Evolutionary conservation across 2,797 vertebrate genomes (phyloP).

Genomic region (Gymnothorax javanicus): DNA sequence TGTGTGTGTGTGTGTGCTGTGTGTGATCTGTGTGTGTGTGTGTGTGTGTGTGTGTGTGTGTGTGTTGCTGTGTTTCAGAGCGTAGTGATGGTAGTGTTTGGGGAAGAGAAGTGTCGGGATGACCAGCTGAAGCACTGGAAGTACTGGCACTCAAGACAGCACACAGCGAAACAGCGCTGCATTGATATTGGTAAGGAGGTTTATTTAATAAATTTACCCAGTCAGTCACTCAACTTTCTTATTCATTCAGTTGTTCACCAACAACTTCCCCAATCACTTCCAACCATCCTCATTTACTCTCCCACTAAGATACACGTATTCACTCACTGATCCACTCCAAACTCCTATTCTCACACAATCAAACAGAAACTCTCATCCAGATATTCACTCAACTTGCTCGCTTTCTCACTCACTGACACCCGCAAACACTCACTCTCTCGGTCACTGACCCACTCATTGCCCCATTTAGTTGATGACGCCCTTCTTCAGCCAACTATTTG

Average conservation of each 20-base stretch:
- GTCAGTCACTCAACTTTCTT: not conserved
- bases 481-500: no score
- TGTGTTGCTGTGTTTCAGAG: conserved; percentile 72
- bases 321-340: not conserved
- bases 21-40: not conserved
- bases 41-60: no score
- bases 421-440: not conserved
- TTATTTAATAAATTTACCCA: not conserved
- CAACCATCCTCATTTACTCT: not conserved
- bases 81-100: conserved; percentile 98
- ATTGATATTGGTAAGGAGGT: conserved; percentile 90
- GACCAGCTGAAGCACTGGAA: conserved; percentile 98
- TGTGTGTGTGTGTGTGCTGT: no score
- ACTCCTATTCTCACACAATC: not conserved
- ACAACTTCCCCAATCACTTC: not conserved
- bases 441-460: not conserved
- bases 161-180: conserved; percentile 97
- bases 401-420: not conserved
- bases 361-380: not conserved
- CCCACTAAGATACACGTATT: not conserved
- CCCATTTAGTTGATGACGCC: no score
- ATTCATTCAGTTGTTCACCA: not conserved
- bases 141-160: conserved; percentile 98
- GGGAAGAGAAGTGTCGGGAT: conserved; percentile 96
- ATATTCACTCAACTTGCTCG: not conserved